These are phyloP conservation scores for Alcis repandata DNA, from an alignment of 2,888 invertebrate genomes.

Conservation along the genomic window DNA sequence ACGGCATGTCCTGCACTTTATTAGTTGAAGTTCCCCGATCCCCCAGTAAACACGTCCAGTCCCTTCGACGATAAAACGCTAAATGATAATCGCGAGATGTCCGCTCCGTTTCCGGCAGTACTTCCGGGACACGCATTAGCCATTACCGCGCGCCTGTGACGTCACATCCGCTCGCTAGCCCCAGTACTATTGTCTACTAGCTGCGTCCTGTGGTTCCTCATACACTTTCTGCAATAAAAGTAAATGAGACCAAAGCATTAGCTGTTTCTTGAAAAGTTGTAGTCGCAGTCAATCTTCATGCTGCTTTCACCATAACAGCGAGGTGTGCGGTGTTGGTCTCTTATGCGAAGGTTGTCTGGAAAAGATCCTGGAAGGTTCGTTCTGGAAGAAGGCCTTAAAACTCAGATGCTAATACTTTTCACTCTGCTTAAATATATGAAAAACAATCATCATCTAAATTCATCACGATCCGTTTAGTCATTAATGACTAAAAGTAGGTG, in stretches of 20 bases:
- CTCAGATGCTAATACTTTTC: too few species aligned
- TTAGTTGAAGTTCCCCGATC: background rate
- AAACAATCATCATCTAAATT: too few species aligned
- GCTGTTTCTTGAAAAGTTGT: too few species aligned
- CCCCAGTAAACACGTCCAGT: slow-evolving; percentile 42
- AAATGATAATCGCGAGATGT: slow-evolving; percentile 83
- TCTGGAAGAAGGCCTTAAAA: too few species aligned
- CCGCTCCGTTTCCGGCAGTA: slow-evolving; percentile 73
- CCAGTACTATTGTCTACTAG: background rate
- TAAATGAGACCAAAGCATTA: background rate
- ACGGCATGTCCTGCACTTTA: background rate
- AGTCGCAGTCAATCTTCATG: too few species aligned
- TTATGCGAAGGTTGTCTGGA: too few species aligned
- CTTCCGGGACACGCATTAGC: slow-evolving; percentile 84
- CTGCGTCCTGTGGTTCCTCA: background rate
- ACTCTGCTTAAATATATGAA: too few species aligned
- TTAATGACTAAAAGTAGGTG: too few species aligned
- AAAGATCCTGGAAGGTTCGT: too few species aligned
- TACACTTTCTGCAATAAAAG: background rate
- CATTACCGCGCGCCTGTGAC: slow-evolving; percentile 75
- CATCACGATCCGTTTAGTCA: too few species aligned
- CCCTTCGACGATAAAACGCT: slow-evolving; percentile 74
- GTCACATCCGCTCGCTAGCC: slow-evolving; percentile 29
- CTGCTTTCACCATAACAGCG: too few species aligned
- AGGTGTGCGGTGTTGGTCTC: too few species aligned